Conservation (phyloP, 2,797 vertebrate species). For the Ispidina picta region DNA sequence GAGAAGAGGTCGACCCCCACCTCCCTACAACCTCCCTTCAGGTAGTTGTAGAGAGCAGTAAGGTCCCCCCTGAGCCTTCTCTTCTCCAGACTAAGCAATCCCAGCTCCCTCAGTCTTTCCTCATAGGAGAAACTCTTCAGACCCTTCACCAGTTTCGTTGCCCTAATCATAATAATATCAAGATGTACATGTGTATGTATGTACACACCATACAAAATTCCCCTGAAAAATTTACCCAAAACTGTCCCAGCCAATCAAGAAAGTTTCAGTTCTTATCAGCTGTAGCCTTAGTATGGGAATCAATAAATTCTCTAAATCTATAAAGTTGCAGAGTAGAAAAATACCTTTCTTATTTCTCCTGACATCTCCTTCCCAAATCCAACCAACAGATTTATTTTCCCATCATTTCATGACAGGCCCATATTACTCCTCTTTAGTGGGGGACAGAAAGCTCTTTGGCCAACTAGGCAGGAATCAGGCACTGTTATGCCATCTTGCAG, state of each 20-base stretch:
- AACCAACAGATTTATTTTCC: background rate
- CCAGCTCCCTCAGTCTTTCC: too few relatives aligned
- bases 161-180: background rate
- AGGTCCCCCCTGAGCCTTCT: too few relatives aligned
- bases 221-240: slow-evolving; percentile 55
- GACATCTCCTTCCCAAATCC: background rate
- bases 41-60: too few relatives aligned
- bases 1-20: too few relatives aligned
- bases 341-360: background rate
- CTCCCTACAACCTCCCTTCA: too few relatives aligned
- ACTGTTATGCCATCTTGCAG: background rate
- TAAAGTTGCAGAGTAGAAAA: slow-evolving; percentile 36
- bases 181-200: too few relatives aligned
- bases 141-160: too few relatives aligned
- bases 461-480: background rate
- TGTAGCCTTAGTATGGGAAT: slow-evolving; percentile 39
- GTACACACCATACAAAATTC: background rate
- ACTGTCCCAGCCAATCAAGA: slow-evolving; percentile 47
- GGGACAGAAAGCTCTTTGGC: background rate
- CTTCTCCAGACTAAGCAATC: too few relatives aligned
- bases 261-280: slow-evolving; percentile 48
- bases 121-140: too few relatives aligned
- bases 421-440: accelerated
- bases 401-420: background rate
- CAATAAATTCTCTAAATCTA: slow-evolving; percentile 53